Conservation (phyloP, 2,113 vertebrate genomes). For the Catagonus wagneri region DNA sequence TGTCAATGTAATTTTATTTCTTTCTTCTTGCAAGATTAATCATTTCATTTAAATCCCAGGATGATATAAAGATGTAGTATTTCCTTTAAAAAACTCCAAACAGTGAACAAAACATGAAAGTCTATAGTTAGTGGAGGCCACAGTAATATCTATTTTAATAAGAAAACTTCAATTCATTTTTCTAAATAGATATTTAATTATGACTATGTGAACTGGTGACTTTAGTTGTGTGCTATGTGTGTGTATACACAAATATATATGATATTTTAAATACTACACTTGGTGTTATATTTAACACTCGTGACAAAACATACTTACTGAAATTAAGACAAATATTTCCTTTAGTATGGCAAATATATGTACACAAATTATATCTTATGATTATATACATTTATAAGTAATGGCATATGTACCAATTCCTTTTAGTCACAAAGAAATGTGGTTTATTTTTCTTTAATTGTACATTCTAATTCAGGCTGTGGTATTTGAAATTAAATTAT, state of each 20-base stretch:
- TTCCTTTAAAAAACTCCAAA: not conserved
- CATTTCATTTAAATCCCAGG: not conserved
- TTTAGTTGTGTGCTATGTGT: no score
- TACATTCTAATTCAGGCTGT: not conserved
- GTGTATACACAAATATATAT: not conserved
- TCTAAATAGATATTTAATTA: not conserved
- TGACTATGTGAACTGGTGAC: not conserved
- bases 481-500: not conserved
- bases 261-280: not conserved
- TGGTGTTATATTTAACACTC: not conserved
- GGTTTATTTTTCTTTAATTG: not conserved
- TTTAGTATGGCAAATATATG: not conserved
- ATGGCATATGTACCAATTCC: not conserved
- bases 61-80: not conserved
- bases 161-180: not conserved
- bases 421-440: not conserved
- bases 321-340: not conserved
- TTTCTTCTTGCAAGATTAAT: not conserved
- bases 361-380: not conserved
- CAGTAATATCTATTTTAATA: not conserved
- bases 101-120: not conserved
- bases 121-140: not conserved
- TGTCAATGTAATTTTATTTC: not conserved
- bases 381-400: not conserved
- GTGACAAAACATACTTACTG: not conserved